Evolutionary conservation across 1,140 invertebrate genomes (phyloP).

Genomic region (Penaeus indicus): DNA sequence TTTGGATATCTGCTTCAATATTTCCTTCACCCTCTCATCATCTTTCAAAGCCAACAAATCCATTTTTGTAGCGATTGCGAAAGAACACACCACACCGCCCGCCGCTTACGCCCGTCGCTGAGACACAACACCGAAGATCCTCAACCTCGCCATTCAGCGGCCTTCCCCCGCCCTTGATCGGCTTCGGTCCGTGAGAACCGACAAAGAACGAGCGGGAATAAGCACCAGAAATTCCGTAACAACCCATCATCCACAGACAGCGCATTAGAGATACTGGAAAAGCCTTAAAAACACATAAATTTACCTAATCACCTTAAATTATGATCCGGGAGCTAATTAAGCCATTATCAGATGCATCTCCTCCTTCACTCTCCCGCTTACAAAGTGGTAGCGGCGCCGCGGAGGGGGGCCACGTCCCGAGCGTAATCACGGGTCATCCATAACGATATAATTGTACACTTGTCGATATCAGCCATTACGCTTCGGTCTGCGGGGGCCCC

Average conservation of each 20-base stretch:
- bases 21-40: too few relatives aligned
- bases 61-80: too few relatives aligned
- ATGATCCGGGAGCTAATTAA: slow-evolving; percentile 31
- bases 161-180: too few relatives aligned
- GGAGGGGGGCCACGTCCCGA: not conserved
- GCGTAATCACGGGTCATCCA: slow-evolving; percentile 36
- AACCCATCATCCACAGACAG: slow-evolving; percentile 8
- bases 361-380: not conserved
- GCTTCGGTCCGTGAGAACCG: not conserved
- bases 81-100: too few relatives aligned
- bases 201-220: not conserved
- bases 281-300: slow-evolving; percentile 29
- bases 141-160: too few relatives aligned
- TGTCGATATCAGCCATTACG: slow-evolving; percentile 42
- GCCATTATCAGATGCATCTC: slow-evolving; percentile 35
- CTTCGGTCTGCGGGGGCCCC: slow-evolving; percentile 4
- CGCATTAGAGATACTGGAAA: slow-evolving; percentile 15
- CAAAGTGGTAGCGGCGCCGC: not conserved
- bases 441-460: slow-evolving; percentile 44
- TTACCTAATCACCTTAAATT: slow-evolving; percentile 42
- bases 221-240: not conserved
- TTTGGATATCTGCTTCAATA: not conserved
- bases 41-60: too few relatives aligned
- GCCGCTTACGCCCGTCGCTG: too few relatives aligned
- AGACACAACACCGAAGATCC: too few relatives aligned